A percentile compares a stretch with the other conserved stretches of the same genome.
phyloP scores from a whole-genome alignment of 2,797 vertebrate species.

The Oryzias sinensis region DNA sequence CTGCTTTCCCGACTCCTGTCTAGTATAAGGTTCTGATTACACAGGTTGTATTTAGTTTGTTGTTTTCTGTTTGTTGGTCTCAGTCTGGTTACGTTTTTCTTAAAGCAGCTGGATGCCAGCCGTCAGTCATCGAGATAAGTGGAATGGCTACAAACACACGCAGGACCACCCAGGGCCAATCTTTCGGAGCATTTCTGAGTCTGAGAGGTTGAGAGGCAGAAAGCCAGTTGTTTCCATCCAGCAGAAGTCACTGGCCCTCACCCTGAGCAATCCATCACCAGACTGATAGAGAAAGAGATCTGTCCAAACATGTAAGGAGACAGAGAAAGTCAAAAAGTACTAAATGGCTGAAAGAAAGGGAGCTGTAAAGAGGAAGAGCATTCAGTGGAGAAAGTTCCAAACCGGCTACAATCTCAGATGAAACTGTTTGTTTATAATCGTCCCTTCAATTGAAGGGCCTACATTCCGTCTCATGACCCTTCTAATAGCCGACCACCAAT shows the following conservation, averaged over 20 bases:
- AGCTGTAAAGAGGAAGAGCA: conserved; percentile 10
- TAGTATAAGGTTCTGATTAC: not conserved
- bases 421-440: conserved; percentile 9
- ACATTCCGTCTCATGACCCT: conserved; percentile 3
- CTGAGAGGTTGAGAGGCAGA: conserved; percentile 19
- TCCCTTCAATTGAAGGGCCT: conserved; percentile 1
- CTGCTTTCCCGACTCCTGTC: not conserved
- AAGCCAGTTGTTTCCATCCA: conserved; percentile 62
- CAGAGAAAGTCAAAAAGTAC: conserved; percentile 31
- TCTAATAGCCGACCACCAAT: conserved; percentile 13
- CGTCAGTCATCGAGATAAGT: conserved; percentile 63
- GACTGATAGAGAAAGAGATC: conserved; percentile 43
- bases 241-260: conserved; percentile 57
- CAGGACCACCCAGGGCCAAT: conserved; percentile 46
- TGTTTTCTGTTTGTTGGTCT: not conserved
- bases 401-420: not conserved
- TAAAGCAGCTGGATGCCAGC: conserved; percentile 50
- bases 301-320: conserved; percentile 38
- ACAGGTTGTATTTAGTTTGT: conserved; percentile 4
- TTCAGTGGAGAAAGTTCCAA: conserved; percentile 13
- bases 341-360: conserved; percentile 42
- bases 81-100: conserved; percentile 34
- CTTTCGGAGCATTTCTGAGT: conserved; percentile 9
- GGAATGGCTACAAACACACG: conserved; percentile 33
- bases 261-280: conserved; percentile 61